These are phyloP conservation scores for Perdix hodgsoniae DNA, from an alignment of 2,797 vertebrate species.

Conservation along the genomic window DNA sequence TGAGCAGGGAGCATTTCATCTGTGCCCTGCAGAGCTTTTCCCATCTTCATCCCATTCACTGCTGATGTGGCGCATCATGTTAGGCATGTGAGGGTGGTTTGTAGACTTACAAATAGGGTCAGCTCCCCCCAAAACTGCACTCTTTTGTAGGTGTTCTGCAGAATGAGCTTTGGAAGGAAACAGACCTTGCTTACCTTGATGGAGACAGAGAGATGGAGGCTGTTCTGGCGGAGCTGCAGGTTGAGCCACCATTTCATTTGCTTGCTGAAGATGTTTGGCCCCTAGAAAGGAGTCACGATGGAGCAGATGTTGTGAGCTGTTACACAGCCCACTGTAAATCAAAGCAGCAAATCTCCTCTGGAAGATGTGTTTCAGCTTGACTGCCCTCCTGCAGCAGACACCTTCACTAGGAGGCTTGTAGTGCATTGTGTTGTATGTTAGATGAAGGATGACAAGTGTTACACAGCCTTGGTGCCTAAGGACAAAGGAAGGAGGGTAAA, in stretches of 20 bases:
- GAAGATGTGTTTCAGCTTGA: neutral
- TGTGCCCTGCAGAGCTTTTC: conserved; percentile 1
- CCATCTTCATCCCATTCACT: neutral
- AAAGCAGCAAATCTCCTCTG: neutral
- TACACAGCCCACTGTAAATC: neutral
- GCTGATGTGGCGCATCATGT: neutral
- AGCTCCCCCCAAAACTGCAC: neutral
- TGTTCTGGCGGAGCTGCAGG: neutral
- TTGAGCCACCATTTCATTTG: neutral
- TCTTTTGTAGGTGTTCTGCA: neutral
- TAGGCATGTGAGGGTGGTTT: neutral
- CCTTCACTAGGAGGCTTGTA: neutral
- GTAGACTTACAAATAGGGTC: neutral
- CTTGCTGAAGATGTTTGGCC: neutral
- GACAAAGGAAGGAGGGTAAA: neutral
- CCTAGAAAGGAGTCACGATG: neutral
- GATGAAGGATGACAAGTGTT: neutral
- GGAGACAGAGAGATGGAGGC: neutral
- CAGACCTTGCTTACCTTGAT: neutral
- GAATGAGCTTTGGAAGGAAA: neutral
- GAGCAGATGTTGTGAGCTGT: neutral
- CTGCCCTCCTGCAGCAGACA: neutral
- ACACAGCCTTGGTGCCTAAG: neutral
- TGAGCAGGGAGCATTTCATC: conserved; percentile 35
- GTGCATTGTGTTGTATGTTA: neutral